A percentile compares a stretch with the other conserved stretches of the same genome.
Conservation (phyloP, 1,140 invertebrate species). For the Nasonia vitripennis region DNA sequence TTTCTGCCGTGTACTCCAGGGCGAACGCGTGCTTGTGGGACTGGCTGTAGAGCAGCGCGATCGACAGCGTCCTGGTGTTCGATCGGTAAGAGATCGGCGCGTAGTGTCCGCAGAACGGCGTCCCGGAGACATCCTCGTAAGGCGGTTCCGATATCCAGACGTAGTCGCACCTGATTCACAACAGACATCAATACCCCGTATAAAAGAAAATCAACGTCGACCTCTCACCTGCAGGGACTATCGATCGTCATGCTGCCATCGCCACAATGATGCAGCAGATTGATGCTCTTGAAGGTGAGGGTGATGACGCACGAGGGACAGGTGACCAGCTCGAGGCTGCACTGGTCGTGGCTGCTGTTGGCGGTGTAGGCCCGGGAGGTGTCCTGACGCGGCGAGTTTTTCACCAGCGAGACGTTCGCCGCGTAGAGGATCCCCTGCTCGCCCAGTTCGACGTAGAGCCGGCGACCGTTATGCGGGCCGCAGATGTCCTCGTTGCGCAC, state of each 20-base stretch:
- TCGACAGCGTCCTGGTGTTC: slow-evolving; percentile 78
- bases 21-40: slow-evolving; percentile 81
- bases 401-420: slow-evolving; percentile 74
- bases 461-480: slow-evolving; percentile 77
- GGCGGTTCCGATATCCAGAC: slow-evolving; percentile 82
- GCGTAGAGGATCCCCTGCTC: slow-evolving; percentile 77
- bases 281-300: slow-evolving; percentile 77
- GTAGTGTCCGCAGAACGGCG: slow-evolving; percentile 79
- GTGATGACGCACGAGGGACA: slow-evolving; percentile 83
- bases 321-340: slow-evolving; percentile 81
- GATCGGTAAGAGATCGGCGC: slow-evolving; percentile 77
- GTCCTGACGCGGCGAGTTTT: slow-evolving; percentile 61
- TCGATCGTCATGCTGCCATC: slow-evolving; percentile 68
- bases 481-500: slow-evolving; percentile 78
- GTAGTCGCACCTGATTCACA: slow-evolving; percentile 77
- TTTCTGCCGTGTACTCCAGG: slow-evolving; percentile 80
- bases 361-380: slow-evolving; percentile 49
- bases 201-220: too few species aligned
- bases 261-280: slow-evolving; percentile 70
- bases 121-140: slow-evolving; percentile 79
- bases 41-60: slow-evolving; percentile 79
- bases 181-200: too few species aligned
- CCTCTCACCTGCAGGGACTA: slow-evolving; percentile 68
- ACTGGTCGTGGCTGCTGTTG: slow-evolving; percentile 76
- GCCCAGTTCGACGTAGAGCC: slow-evolving; percentile 79